Evolutionary conservation across 2,797 vertebrate genomes (phyloP).

Genomic region (Eulemur albifrons): DNA sequence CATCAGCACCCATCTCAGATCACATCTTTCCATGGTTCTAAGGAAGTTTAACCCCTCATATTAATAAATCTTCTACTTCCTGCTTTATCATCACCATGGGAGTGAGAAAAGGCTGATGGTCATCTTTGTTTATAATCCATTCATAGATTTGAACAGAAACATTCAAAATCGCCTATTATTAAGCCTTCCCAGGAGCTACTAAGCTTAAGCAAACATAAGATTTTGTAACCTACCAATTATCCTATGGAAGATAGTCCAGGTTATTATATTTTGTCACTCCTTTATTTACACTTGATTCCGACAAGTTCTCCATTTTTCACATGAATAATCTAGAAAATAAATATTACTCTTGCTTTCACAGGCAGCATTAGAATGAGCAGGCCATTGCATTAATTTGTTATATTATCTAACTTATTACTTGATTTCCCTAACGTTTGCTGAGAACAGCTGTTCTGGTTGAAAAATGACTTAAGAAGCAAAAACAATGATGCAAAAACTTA

Average conservation of each 20-base stretch:
- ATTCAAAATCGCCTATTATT: background rate
- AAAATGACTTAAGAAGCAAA: constrained; percentile 4
- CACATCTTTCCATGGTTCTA: background rate
- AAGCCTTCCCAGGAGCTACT: background rate
- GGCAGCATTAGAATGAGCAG: background rate
- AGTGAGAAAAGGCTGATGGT: background rate
- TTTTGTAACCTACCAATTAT: background rate
- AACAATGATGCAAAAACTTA: background rate
- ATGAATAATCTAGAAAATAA: constrained; percentile 53
- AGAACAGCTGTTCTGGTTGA: background rate
- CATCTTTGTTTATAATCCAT: background rate
- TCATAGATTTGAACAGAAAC: background rate
- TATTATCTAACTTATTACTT: background rate
- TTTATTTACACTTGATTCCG: background rate
- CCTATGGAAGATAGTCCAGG: background rate
- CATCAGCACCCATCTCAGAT: background rate
- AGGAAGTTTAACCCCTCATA: background rate
- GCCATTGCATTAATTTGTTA: background rate
- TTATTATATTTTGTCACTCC: background rate
- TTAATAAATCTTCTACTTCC: background rate
- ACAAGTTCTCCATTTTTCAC: constrained; percentile 5
- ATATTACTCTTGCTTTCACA: background rate
- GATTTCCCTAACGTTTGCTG: background rate
- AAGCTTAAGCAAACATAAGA: constrained; percentile 4
- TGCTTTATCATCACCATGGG: background rate